phyloP scores from a whole-genome alignment of 2,113 vertebrate species.

The Arizona elegans region DNA sequence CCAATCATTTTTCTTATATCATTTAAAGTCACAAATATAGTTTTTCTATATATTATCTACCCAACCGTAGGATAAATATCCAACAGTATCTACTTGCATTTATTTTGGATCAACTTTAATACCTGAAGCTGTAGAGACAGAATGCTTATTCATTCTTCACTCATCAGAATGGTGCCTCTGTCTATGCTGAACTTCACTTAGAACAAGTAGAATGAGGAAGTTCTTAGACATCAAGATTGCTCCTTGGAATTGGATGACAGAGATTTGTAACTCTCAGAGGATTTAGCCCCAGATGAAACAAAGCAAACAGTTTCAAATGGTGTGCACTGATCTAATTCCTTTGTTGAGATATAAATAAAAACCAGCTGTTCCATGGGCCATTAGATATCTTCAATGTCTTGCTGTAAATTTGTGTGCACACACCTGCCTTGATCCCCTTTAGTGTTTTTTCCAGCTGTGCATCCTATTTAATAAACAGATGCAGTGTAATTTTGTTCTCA shows the following conservation, averaged over 20 bases:
- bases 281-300: neutral
- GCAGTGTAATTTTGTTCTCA: neutral
- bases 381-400: slow-evolving; percentile 8
- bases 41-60: too few species aligned
- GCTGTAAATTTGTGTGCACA: rapidly evolving
- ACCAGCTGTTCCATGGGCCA: neutral
- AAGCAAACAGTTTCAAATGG: neutral
- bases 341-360: neutral
- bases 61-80: too few species aligned
- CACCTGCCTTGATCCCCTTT: neutral
- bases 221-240: neutral
- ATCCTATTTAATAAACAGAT: neutral
- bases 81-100: neutral
- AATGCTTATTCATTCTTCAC: neutral
- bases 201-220: neutral
- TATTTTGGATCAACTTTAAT: neutral
- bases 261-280: neutral
- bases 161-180: neutral
- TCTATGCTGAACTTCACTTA: neutral
- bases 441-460: neutral
- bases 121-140: neutral
- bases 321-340: slow-evolving; percentile 10
- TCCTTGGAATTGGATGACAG: neutral
- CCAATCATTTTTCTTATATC: too few species aligned
- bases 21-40: too few species aligned